Evolutionary conservation across 2,113 vertebrate genomes (phyloP).

Genomic region (Cygnus buccinator): DNA sequence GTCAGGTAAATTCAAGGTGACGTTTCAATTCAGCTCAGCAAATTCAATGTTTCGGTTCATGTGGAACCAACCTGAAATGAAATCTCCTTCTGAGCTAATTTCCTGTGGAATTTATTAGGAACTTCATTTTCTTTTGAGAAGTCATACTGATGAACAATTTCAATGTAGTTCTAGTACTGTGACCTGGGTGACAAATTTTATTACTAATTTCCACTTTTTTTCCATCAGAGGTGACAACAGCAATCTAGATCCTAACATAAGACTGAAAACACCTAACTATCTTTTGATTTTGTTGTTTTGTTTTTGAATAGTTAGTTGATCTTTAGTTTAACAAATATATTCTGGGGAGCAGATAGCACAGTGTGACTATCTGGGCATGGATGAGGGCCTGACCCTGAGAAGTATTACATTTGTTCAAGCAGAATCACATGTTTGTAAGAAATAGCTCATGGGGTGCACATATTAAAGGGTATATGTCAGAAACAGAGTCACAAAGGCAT

Average conservation of each 20-base stretch:
- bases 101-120: constrained; percentile 18
- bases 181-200: background rate
- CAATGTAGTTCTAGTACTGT: background rate
- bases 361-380: background rate
- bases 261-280: background rate
- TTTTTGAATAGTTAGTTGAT: background rate
- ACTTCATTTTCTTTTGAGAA: background rate
- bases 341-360: background rate
- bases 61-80: background rate
- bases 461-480: background rate
- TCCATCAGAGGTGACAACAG: background rate
- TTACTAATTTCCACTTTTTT: background rate
- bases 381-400: background rate
- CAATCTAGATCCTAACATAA: fast-evolving
- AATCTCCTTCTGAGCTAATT: background rate
- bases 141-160: background rate
- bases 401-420: background rate
- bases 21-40: background rate
- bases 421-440: background rate
- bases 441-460: fast-evolving
- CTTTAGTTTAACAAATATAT: background rate
- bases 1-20: background rate
- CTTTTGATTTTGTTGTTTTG: background rate
- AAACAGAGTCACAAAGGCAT: background rate
- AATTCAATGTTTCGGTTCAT: background rate